Evolutionary conservation across 2,888 invertebrate species (phyloP), one percentile per base, ranked within the genome.

Genomic region (Helicoverpa assulta): DNA sequence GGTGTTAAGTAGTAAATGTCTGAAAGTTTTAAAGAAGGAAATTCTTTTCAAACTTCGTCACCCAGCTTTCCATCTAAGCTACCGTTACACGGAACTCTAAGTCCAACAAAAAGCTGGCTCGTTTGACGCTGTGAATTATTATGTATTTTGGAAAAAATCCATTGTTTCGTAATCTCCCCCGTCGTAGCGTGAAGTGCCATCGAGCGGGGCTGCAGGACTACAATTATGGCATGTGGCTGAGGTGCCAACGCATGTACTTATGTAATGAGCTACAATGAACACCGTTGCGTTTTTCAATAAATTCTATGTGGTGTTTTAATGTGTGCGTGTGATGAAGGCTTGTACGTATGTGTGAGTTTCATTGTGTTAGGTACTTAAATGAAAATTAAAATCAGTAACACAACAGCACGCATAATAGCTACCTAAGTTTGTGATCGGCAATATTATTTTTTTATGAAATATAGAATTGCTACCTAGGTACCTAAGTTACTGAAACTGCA

Each of bases 131-230:
- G 89, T 90, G 92, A 91, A 93, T 94, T 95, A 95, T 95, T 95
- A 95, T 95, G 94, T 95, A 95, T 95, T 95, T 95, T 91, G 94
- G 92, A 94, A 94, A 40, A 83, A 94, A 91, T 91, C 92, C 85
- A 94, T 95, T 95, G 95, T 95, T 94, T 95, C 90, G 92, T 94
- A 93, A 95, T 95, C 95, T 92, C 93, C 94, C 93, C 88, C 76
- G 89, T 88, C 76, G 94, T 93, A 84, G 89, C 89, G 78, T 92
- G 84, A 82, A 94, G 94, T 86, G 91, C 86, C 83, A 84, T 86
- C 85, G 86, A 88, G 86, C 70, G 65, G 85, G 89, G 87, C 89
- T 89, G 76, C 78, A 77, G 85, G 77, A 86, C 87, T 78, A 85
- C 88, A 86, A 88, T 88, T 87, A 87, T 80, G 88, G 86, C 90